phyloP scores from a whole-genome alignment of 2,797 vertebrate species.

The Hydrocynus forskahlii region DNA sequence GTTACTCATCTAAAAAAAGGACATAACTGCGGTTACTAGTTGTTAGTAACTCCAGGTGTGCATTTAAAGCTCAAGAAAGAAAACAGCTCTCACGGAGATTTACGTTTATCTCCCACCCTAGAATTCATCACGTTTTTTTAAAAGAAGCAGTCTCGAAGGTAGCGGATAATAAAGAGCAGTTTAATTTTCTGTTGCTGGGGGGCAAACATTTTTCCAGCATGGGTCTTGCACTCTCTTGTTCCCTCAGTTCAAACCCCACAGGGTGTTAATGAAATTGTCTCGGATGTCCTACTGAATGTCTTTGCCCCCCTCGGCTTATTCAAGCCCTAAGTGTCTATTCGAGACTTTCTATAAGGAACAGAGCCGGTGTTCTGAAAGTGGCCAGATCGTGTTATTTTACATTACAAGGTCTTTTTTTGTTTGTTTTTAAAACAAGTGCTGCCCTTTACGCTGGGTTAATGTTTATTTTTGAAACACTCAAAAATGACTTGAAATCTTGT shows the following conservation, averaged over 20 bases:
- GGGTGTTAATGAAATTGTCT: constrained; percentile 95
- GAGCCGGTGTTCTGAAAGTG: constrained; percentile 70
- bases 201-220: constrained; percentile 77
- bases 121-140: constrained; percentile 13
- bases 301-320: constrained; percentile 83
- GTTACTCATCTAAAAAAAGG: not conserved
- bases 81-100: not conserved
- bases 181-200: constrained; percentile 81
- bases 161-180: constrained; percentile 71
- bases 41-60: not conserved
- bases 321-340: constrained; percentile 81
- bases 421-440: too few species aligned
- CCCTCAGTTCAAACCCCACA: constrained; percentile 82
- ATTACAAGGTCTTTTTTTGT: not conserved
- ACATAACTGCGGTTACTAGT: too few species aligned
- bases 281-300: constrained; percentile 90
- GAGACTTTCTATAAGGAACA: constrained; percentile 78
- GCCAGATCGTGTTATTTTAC: constrained; percentile 58
- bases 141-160: constrained; percentile 1
- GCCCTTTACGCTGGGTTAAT: not conserved
- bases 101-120: not conserved
- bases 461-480: too few species aligned
- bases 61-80: not conserved
- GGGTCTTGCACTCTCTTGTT: constrained; percentile 76
- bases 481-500: too few species aligned